Evolutionary conservation across 2,888 invertebrate species (phyloP).

Genomic region (Agrochola litura): DNA sequence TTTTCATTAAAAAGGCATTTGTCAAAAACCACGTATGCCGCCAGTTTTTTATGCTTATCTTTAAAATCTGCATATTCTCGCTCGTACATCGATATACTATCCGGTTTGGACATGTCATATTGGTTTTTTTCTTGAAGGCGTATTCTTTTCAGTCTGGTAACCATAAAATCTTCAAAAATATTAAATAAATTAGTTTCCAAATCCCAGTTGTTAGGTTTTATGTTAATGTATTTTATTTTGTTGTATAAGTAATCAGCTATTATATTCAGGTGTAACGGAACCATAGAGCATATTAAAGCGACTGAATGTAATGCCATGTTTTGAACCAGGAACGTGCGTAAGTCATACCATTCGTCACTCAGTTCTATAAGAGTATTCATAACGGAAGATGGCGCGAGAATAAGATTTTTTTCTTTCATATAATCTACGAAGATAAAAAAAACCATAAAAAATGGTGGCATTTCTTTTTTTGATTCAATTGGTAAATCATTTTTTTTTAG

Average conservation of each 20-base stretch:
- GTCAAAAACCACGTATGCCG: constrained; percentile 4
- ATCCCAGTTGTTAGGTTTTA: not conserved
- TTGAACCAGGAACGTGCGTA: no score
- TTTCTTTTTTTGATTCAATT: not conserved
- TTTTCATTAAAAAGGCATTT: not conserved
- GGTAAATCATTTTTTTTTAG: not conserved
- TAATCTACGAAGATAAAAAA: not conserved
- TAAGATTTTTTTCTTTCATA: not conserved
- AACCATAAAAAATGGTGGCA: not conserved
- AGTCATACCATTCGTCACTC: no score
- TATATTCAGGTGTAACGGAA: constrained; percentile 39
- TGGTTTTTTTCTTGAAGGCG: constrained; percentile 6
- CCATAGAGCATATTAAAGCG: no score
- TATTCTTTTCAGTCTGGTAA: not conserved
- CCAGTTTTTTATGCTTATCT: constrained; percentile 19
- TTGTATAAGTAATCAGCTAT: constrained; percentile 29
- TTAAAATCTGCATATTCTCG: not conserved
- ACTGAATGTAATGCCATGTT: no score
- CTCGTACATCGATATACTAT: not conserved
- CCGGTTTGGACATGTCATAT: constrained; percentile 13
- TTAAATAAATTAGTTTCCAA: not conserved
- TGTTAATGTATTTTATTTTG: constrained; percentile 10
- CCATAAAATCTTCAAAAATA: constrained; percentile 2
- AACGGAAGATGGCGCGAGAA: not conserved
- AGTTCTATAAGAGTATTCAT: not conserved